These are phyloP conservation scores for Callaeas wilsoni DNA, from an alignment of 2,113 vertebrate genomes.

Conservation along the genomic window DNA sequence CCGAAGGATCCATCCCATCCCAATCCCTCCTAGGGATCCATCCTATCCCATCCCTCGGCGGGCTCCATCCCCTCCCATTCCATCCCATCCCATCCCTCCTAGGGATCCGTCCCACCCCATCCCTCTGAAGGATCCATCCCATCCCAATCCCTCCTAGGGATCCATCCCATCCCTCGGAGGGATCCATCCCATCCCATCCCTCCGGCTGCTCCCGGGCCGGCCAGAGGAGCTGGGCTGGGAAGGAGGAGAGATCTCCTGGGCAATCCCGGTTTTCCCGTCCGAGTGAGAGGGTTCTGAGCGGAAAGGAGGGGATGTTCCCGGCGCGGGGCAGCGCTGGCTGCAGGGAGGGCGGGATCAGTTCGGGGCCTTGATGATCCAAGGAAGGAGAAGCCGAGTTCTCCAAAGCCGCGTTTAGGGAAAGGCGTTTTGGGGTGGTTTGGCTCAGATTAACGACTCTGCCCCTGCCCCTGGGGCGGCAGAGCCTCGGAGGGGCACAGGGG, in stretches of 20 bases:
- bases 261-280: neutral
- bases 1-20: neutral
- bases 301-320: neutral
- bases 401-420: neutral
- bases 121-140: neutral
- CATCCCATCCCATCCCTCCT: neutral
- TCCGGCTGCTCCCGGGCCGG: fast-evolving
- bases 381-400: neutral
- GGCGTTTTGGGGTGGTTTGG: fast-evolving
- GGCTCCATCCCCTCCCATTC: neutral
- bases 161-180: neutral
- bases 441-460: too few species aligned
- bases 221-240: neutral
- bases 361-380: fast-evolving
- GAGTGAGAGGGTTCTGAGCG: neutral
- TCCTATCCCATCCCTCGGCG: neutral
- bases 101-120: too few species aligned
- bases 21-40: neutral
- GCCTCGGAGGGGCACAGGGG: fast-evolving
- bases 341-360: neutral
- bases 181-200: neutral
- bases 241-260: neutral
- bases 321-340: too few species aligned
- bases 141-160: too few species aligned
- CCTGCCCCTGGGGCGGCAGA: neutral